phyloP scores from a whole-genome alignment of 2,113 vertebrate species.

The Okapia johnstoni region DNA sequence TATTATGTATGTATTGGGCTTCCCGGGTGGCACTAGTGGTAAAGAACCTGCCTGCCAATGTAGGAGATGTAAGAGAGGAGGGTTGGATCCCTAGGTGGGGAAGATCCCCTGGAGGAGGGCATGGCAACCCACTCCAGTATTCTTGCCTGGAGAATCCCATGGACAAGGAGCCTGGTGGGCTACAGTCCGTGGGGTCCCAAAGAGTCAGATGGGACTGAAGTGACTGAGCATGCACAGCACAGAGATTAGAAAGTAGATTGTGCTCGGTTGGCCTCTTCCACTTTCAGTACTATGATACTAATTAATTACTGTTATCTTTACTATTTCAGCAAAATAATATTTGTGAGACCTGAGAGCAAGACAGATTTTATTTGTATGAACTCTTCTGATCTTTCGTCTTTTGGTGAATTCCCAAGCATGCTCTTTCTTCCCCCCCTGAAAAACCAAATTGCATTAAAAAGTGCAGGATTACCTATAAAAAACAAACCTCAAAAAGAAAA shows the following conservation, averaged over 20 bases:
- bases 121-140: background rate
- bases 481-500: background rate
- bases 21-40: background rate
- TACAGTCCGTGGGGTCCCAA: background rate
- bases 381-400: background rate
- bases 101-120: background rate
- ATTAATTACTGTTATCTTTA: background rate
- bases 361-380: background rate
- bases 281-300: background rate
- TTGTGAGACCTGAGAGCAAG: background rate
- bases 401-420: background rate
- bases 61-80: background rate
- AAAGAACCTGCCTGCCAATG: background rate
- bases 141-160: background rate
- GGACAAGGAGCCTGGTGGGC: background rate
- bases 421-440: background rate
- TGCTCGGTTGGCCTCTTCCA: background rate
- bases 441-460: constrained; percentile 27
- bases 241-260: background rate
- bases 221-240: background rate
- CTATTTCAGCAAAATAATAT: background rate
- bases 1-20: background rate
- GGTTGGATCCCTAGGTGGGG: background rate
- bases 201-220: background rate
- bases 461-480: background rate